A percentile compares a stretch with the other conserved stretches of the same genome.
These are phyloP conservation scores for Eretmochelys imbricata DNA, from an alignment of 2,113 vertebrate species.

Conservation along the genomic window DNA sequence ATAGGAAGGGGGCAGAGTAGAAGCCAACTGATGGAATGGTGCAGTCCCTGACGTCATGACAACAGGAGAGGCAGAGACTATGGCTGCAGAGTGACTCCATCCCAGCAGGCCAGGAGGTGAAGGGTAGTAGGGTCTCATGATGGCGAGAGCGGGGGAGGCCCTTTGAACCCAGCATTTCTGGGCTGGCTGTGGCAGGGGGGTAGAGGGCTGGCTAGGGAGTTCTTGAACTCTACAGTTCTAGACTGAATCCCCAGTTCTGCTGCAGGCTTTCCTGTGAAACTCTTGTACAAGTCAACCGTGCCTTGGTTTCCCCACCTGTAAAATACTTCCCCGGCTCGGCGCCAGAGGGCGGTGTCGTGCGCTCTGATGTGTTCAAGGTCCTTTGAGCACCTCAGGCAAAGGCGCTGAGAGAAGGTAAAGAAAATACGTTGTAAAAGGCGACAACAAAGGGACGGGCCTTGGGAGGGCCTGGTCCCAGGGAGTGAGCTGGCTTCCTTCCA, in stretches of 20 bases:
- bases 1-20: accelerated
- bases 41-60: accelerated
- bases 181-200: no score
- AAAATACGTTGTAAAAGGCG: neutral
- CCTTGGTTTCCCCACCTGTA: accelerated
- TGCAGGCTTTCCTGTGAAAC: neutral
- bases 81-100: no score
- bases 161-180: no score
- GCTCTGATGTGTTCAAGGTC: accelerated
- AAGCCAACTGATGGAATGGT: neutral
- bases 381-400: neutral
- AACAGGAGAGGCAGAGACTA: accelerated
- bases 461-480: neutral
- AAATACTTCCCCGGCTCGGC: accelerated
- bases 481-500: no score
- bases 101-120: neutral
- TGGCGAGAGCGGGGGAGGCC: neutral
- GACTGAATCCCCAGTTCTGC: neutral
- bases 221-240: neutral
- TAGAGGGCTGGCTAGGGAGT: neutral
- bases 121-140: neutral
- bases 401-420: neutral
- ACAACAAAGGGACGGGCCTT: neutral
- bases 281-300: accelerated
- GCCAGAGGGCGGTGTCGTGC: neutral